A percentile compares a stretch with the other conserved stretches of the same genome.
phyloP scores from a whole-genome alignment of 2,888 invertebrate species.

The Eupithecia dodoneata region DNA sequence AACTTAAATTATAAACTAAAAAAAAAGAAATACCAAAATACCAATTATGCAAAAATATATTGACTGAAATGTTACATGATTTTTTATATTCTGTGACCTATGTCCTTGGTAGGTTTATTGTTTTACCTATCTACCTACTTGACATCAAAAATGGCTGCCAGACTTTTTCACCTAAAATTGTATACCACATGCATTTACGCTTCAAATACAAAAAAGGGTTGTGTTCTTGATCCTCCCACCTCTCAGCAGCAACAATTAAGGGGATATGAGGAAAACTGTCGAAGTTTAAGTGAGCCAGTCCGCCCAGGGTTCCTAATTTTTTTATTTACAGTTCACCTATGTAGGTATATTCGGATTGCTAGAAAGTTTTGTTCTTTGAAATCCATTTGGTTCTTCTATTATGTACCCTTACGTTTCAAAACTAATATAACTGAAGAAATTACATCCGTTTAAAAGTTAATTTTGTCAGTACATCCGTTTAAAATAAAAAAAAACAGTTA shows the following conservation, averaged over 20 bases:
- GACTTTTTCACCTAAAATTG: conserved; percentile 45
- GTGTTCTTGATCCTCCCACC: conserved; percentile 78
- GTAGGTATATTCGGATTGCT: not conserved
- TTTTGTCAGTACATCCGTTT: too few relatives aligned
- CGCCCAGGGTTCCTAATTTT: conserved; percentile 49
- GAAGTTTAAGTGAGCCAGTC: not conserved
- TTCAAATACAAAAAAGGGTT: conserved; percentile 70
- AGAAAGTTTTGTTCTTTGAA: not conserved
- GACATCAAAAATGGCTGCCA: conserved; percentile 52
- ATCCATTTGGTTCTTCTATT: not conserved
- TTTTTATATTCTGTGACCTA: too few relatives aligned
- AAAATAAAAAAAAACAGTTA: too few relatives aligned
- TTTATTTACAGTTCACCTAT: not conserved
- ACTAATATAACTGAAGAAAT: not conserved
- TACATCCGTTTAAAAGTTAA: not conserved
- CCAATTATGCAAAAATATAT: not conserved
- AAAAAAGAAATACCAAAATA: too few relatives aligned
- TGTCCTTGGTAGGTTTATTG: not conserved
- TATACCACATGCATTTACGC: conserved; percentile 53
- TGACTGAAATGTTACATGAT: not conserved
- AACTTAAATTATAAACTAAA: too few relatives aligned
- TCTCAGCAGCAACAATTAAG: conserved; percentile 80
- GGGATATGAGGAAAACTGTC: conserved; percentile 69
- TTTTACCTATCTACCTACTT: not conserved
- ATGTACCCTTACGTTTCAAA: not conserved